Evolutionary conservation across 1,140 invertebrate genomes (phyloP).

Genomic region (Tetragnatha versicolor): DNA sequence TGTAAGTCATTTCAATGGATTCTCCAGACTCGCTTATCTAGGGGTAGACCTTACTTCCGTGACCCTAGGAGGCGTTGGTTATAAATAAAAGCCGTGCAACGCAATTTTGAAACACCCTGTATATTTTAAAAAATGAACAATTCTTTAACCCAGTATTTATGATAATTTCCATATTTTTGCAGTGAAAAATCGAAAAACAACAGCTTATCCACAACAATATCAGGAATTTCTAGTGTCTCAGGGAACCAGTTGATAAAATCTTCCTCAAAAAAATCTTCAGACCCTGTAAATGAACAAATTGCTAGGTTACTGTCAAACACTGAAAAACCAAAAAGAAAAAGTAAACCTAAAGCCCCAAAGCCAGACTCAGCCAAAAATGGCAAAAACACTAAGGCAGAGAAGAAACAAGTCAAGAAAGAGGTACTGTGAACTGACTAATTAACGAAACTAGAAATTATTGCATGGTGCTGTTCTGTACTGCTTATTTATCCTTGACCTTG

Average conservation of each 20-base stretch:
- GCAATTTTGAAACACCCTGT: too few species aligned
- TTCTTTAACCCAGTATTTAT: neutral
- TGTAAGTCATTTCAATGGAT: too few species aligned
- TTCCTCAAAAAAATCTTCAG: slow-evolving; percentile 42
- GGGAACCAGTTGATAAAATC: slow-evolving; percentile 38
- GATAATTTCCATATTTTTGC: neutral
- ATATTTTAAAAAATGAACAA: neutral
- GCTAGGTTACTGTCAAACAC: neutral
- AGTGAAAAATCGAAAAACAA: slow-evolving; percentile 48
- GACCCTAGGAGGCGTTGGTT: too few species aligned
- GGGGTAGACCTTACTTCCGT: too few species aligned
- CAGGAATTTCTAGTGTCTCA: slow-evolving; percentile 45
- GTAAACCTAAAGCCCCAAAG: slow-evolving; percentile 31
- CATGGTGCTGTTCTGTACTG: too few species aligned
- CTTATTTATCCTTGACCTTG: too few species aligned
- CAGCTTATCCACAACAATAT: slow-evolving; percentile 19
- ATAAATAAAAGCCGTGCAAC: too few species aligned
- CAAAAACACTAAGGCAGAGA: slow-evolving; percentile 20
- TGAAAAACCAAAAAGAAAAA: slow-evolving; percentile 39
- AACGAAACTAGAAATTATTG: too few species aligned
- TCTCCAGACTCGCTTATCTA: too few species aligned
- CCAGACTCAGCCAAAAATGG: slow-evolving; percentile 41
- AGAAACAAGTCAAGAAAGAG: slow-evolving; percentile 42
- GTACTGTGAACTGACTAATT: neutral
- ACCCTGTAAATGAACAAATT: slow-evolving; percentile 38